A percentile compares a stretch with the other conserved stretches of the same genome.
phyloP scores from a whole-genome alignment of 2,888 invertebrate species.

The Drosophila nigricruria region DNA sequence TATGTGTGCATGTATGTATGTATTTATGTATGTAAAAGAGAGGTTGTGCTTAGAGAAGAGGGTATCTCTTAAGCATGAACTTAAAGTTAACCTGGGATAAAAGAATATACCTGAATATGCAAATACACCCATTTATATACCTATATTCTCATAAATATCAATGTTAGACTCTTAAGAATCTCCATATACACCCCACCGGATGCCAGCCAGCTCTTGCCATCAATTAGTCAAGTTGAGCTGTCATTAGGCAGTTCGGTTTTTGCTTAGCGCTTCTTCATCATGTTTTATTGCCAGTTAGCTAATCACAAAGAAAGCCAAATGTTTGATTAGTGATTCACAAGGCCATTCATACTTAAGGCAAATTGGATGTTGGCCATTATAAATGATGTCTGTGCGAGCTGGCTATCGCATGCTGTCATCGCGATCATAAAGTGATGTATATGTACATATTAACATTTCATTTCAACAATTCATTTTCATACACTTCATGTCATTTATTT shows the following conservation, averaged over 20 bases:
- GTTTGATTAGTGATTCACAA: slow-evolving; percentile 3
- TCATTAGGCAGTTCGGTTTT: not conserved
- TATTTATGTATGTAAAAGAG: not conserved
- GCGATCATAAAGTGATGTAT: slow-evolving; percentile 37
- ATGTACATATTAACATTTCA: slow-evolving; percentile 34
- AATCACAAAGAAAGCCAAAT: not conserved
- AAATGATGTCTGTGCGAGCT: slow-evolving; percentile 16
- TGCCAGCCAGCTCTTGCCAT: not conserved
- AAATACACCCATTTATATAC: not conserved
- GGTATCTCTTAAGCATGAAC: not conserved
- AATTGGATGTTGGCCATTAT: slow-evolving; percentile 13
- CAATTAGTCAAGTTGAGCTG: not conserved
- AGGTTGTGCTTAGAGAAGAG: not conserved
- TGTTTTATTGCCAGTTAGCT: not conserved
- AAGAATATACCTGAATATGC: not conserved
- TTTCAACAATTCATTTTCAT: slow-evolving; percentile 45
- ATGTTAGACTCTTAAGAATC: not conserved
- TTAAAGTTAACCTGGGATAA: not conserved
- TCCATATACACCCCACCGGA: not conserved
- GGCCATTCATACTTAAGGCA: slow-evolving; percentile 1
- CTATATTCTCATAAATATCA: not conserved
- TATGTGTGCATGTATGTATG: not conserved
- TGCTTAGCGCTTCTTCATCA: not conserved
- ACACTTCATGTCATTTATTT: slow-evolving; percentile 51
- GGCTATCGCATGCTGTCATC: slow-evolving; percentile 38